A percentile compares a stretch with the other conserved stretches of the same genome.
Conservation (phyloP, 2,113 vertebrate species). For the Todiramphus chloris region DNA sequence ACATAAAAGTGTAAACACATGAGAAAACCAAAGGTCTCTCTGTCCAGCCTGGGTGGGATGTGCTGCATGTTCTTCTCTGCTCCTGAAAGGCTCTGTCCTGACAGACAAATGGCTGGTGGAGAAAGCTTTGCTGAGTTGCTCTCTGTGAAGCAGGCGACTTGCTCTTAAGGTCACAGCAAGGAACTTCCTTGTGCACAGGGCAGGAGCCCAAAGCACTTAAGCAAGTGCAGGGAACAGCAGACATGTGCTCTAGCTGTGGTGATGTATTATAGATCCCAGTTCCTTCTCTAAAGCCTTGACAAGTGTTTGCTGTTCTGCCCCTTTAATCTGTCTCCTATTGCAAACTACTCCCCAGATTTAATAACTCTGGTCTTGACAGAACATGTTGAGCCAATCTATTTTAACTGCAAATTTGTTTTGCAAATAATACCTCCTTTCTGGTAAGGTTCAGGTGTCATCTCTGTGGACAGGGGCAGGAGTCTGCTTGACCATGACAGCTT, state of each 20-base stretch:
- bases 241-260: rapidly evolving
- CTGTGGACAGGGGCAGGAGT: slow-evolving; percentile 40
- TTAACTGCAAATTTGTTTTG: slow-evolving; percentile 28
- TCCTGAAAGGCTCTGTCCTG: neutral
- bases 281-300: neutral
- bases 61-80: neutral
- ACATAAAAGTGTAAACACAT: neutral
- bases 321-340: neutral
- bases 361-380: slow-evolving; percentile 22
- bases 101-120: neutral
- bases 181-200: neutral
- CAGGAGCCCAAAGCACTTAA: neutral
- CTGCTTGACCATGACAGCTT: slow-evolving; percentile 36
- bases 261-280: neutral
- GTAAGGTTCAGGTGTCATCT: slow-evolving; percentile 19
- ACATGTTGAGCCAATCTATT: neutral
- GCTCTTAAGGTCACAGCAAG: rapidly evolving
- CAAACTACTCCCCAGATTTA: neutral
- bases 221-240: neutral
- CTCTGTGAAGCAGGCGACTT: neutral
- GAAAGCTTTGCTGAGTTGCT: neutral
- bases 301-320: neutral
- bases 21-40: neutral
- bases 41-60: neutral
- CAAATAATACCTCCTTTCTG: neutral